Percentiles rank a stretch among this genome's conserved stretches.
These are phyloP conservation scores for Propsilocerus akamusi DNA, from an alignment of 1,140 invertebrate species.

Conservation along the genomic window DNA sequence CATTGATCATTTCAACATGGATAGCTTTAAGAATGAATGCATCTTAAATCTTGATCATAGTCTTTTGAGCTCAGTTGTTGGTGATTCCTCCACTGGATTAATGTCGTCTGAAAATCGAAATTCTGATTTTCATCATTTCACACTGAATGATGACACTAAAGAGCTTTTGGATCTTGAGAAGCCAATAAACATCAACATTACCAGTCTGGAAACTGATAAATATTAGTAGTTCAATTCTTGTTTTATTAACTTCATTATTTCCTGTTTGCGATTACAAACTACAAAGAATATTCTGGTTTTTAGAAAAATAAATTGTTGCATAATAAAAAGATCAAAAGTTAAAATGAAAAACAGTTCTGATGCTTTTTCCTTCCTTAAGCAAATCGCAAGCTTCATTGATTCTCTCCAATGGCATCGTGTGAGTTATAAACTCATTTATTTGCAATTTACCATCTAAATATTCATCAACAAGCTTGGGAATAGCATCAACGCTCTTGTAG, in stretches of 20 bases:
- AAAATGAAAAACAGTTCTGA: constrained; percentile 7
- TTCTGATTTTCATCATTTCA: background rate
- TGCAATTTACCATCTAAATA: background rate
- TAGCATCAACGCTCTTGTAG: background rate
- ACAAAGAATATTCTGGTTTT: background rate
- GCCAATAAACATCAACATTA: background rate
- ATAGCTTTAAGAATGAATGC: background rate
- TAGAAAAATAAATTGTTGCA: background rate
- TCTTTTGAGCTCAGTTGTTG: background rate
- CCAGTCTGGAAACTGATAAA: background rate
- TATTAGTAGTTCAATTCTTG: background rate
- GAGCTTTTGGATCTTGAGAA: background rate
- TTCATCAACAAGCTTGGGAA: background rate
- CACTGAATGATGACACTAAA: background rate
- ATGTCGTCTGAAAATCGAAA: background rate
- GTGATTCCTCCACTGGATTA: background rate
- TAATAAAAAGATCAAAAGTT: background rate
- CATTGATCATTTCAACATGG: background rate
- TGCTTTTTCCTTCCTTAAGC: constrained; percentile 14
- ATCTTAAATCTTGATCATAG: background rate
- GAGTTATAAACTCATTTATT: constrained; percentile 20
- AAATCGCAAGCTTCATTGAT: constrained; percentile 38
- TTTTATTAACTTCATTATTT: background rate
- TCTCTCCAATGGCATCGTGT: constrained; percentile 24
- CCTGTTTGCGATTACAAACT: background rate